Evolutionary conservation across 2,888 invertebrate species (phyloP).

Genomic region (Cancer borealis): DNA sequence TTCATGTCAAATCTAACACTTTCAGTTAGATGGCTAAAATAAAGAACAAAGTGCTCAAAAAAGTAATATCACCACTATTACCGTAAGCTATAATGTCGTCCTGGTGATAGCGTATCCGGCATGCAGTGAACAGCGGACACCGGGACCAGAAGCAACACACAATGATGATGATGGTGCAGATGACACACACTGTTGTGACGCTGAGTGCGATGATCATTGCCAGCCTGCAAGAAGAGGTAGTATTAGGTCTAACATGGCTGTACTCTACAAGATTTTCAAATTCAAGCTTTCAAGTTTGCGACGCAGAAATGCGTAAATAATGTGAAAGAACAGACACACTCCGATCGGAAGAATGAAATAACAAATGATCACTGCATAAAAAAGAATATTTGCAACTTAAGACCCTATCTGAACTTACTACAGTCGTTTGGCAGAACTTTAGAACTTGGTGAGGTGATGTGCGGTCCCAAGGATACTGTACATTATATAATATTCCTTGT

Average conservation of each 20-base stretch:
- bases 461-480: too few relatives aligned
- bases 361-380: too few relatives aligned
- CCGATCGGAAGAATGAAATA: too few relatives aligned
- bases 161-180: slow-evolving; percentile 78
- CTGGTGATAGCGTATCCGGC: slow-evolving; percentile 79
- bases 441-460: too few relatives aligned
- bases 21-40: neutral
- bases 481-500: too few relatives aligned
- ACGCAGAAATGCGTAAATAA: neutral
- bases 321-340: too few relatives aligned
- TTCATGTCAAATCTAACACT: neutral
- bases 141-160: slow-evolving; percentile 80
- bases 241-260: neutral
- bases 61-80: slow-evolving; percentile 68
- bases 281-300: too few relatives aligned
- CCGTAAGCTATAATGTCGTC: slow-evolving; percentile 79
- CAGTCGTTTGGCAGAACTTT: too few relatives aligned
- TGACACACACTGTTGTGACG: slow-evolving; percentile 73
- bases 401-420: too few relatives aligned
- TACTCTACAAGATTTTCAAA: neutral
- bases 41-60: neutral
- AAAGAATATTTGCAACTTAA: too few relatives aligned
- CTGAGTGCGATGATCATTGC: slow-evolving; percentile 76
- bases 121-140: slow-evolving; percentile 80
- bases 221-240: slow-evolving; percentile 47